Percentiles rank a stretch among this genome's conserved stretches.
Conservation (phyloP, 2,888 invertebrate species). For the Cosmia pyralina region DNA sequence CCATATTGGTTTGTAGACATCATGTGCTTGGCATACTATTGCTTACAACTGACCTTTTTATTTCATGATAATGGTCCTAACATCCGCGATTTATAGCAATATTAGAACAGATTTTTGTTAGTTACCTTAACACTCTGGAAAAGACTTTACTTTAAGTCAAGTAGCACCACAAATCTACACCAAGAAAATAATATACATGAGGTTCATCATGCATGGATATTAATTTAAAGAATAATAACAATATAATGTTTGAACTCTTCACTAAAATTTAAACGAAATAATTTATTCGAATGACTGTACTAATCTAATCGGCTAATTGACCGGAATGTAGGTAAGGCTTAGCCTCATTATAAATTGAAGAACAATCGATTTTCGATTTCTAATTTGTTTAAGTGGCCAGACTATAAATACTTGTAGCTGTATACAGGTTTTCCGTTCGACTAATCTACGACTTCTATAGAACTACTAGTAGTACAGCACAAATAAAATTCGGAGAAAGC, state of each 20-base stretch:
- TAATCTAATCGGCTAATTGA: conserved; percentile 34
- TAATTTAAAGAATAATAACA: background rate
- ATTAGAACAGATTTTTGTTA: background rate
- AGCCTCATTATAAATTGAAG: conserved; percentile 60
- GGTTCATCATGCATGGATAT: background rate
- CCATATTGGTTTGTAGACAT: conserved; percentile 81
- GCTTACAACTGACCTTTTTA: conserved; percentile 59
- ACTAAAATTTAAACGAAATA: conserved; percentile 11
- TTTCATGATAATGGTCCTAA: conserved; percentile 31
- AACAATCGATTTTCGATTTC: conserved; percentile 61
- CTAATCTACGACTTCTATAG: background rate
- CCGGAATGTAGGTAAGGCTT: conserved; percentile 39
- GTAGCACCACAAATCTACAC: background rate
- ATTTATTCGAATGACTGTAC: background rate
- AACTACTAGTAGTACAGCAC: background rate
- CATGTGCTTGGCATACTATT: conserved; percentile 63
- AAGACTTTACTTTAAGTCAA: background rate
- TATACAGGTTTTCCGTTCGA: conserved; percentile 2
- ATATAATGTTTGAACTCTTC: background rate
- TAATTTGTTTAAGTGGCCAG: conserved; percentile 52
- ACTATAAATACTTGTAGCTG: conserved; percentile 10
- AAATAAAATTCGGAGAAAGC: background rate
- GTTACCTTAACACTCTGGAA: background rate
- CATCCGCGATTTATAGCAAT: background rate
- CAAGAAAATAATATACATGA: background rate